Evolutionary conservation across 2,797 vertebrate species (phyloP).

Genomic region (Eospalax fontanierii): DNA sequence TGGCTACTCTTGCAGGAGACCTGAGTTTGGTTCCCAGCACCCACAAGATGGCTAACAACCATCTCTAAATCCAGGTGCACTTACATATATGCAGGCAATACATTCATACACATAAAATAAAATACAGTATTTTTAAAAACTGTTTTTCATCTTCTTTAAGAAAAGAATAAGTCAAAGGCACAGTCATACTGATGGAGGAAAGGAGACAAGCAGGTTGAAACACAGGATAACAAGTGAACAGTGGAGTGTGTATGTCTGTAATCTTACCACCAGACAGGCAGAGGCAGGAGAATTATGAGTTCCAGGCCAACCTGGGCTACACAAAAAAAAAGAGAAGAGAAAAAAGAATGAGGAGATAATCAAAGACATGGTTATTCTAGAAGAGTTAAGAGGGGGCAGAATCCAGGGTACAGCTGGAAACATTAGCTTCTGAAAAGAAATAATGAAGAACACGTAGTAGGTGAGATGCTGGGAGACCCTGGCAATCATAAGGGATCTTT

Average conservation of each 20-base stretch:
- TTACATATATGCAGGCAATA: too few species aligned
- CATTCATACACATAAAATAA: too few species aligned
- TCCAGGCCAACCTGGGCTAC: not conserved
- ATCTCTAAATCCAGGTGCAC: too few species aligned
- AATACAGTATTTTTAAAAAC: too few species aligned
- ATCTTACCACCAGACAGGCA: not conserved
- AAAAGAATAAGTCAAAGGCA: conserved; percentile 47
- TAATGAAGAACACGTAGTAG: not conserved
- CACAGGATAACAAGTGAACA: not conserved
- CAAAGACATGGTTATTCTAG: not conserved
- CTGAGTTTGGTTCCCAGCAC: too few species aligned
- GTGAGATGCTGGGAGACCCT: not conserved
- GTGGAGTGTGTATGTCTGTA: not conserved
- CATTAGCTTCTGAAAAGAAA: conserved; percentile 4
- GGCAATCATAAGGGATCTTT: not conserved
- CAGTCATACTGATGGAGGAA: not conserved
- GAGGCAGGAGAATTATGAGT: not conserved
- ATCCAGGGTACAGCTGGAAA: not conserved
- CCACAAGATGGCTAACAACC: too few species aligned
- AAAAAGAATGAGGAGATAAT: not conserved
- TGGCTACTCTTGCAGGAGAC: too few species aligned
- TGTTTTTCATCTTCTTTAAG: not conserved
- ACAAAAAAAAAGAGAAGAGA: not conserved
- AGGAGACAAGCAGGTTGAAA: not conserved
- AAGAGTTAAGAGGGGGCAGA: not conserved